Evolutionary conservation across 2,888 invertebrate species (phyloP), one percentile per base, ranked within the genome.

Genomic region (Caenorhabditis sp.): DNA sequence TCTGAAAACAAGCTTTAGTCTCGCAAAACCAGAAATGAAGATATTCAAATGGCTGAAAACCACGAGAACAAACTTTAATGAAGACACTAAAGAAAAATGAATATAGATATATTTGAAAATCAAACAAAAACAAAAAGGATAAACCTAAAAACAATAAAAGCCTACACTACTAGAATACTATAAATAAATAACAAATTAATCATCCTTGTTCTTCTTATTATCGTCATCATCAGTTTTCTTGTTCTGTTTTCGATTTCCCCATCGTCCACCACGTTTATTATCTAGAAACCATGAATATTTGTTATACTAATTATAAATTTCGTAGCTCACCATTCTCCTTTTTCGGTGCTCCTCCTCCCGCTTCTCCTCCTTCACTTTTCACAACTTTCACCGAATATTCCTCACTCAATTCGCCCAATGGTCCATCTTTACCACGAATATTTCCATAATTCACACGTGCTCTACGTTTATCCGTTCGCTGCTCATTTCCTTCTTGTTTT

Each of bases 371-470:
- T 59, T 71, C 71, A 38, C 68, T 68, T 43, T 71, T 71, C 53
- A 76, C 67, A 8, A 79, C 78, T 61, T 81, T 81, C 20, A 83
- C 83, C 20, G 64, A 53, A 65, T 83, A 83, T 57, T 78, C 80
- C 1, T 60, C 66, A 36, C 78, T 77, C 67, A 82, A 59, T 1
- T 80, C 69, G 12, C 80, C 81, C 2, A 82, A 69, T 10, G 82
- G 81, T 4, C 83, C 83, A 10, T 74, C 61, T 2, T 23, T 25
- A 10, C 77, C 67, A 25, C 68, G 67, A n/a, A 82, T 59, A 38
- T 77, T 80, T 7, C 62, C 70, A 14, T 71, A 65, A 53, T 67
- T 80, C 23, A 82, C 52, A 7, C 73, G 61, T 25, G 73, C 61
- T 60, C 63, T 63, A 27, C 66, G 54, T 27, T 57, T 63, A 20